Conservation (phyloP, 1,140 invertebrate genomes). For the Dreissena rostriformis region DNA sequence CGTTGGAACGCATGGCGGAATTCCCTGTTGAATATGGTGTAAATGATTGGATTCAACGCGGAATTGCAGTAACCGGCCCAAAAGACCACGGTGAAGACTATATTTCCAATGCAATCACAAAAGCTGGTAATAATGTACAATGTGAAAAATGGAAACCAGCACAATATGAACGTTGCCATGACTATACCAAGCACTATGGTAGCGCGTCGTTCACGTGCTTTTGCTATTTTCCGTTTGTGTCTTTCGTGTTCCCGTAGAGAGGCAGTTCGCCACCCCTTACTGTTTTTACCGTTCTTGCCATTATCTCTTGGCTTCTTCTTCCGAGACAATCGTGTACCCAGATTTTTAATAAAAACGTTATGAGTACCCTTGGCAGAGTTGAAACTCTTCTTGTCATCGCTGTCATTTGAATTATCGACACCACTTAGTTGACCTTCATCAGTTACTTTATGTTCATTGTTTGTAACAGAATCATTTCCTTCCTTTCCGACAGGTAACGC, state of each 20-base stretch:
- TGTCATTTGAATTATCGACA: no score
- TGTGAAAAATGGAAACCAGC: constrained; percentile 99
- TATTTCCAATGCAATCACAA: constrained; percentile 92
- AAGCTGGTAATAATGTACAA: constrained; percentile 94
- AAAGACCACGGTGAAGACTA: constrained; percentile 96
- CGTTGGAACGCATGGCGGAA: constrained; percentile 99
- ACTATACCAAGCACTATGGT: constrained; percentile 98
- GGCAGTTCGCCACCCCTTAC: constrained; percentile 54
- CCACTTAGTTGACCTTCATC: no score
- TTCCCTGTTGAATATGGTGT: constrained; percentile 99
- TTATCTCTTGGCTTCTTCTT: constrained; percentile 52
- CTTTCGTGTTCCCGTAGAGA: constrained; percentile 89
- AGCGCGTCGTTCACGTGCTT: constrained; percentile 98
- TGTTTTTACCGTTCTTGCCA: constrained; percentile 25
- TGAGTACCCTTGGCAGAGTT: no score
- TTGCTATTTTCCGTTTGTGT: constrained; percentile 95
- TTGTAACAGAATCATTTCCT: no score
- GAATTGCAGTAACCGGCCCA: constrained; percentile 99
- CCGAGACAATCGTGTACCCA: not conserved
- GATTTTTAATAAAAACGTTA: no score
- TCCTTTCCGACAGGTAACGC: no score
- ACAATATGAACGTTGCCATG: constrained; percentile 99
- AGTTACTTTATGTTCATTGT: no score
- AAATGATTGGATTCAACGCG: constrained; percentile 98
- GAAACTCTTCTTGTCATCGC: no score